phyloP scores from a whole-genome alignment of 2,113 vertebrate species.

The Dromiciops gliroides region DNA sequence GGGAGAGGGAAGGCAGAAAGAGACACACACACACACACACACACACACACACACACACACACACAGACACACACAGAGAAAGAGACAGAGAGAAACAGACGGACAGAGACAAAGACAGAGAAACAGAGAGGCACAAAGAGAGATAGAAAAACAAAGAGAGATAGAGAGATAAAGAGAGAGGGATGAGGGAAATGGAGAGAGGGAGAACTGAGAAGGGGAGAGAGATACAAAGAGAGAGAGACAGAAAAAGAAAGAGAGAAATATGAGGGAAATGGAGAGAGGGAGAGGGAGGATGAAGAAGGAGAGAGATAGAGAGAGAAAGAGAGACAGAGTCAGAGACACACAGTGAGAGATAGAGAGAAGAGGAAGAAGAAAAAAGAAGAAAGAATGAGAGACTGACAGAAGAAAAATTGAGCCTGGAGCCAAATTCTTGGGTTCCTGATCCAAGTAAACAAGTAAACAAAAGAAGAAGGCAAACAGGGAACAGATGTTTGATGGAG shows the following conservation, averaged over 20 bases:
- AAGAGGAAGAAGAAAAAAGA: not conserved
- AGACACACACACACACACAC: not conserved
- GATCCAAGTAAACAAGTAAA: conserved; percentile 75
- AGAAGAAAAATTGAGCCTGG: conserved; percentile 55
- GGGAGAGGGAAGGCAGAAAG: not conserved
- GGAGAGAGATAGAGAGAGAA: not conserved
- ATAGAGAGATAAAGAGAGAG: not conserved
- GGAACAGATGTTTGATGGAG: conserved; percentile 79
- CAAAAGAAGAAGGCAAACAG: conserved; percentile 76
- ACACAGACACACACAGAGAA: too few species aligned
- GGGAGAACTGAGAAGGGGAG: too few species aligned
- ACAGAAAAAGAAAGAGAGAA: not conserved
- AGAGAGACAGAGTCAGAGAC: not conserved
- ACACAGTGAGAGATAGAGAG: not conserved
- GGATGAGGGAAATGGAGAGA: not conserved
- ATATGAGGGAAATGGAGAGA: not conserved
- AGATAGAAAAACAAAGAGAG: not conserved
- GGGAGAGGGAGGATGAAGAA: not conserved
- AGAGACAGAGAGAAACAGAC: too few species aligned
- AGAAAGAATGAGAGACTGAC: conserved; percentile 2
- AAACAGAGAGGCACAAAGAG: not conserved
- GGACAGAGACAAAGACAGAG: not conserved
- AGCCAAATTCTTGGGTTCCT: conserved; percentile 57
- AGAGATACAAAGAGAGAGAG: not conserved
- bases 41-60: not conserved